Conservation (phyloP, 2,797 vertebrate species). For the Tokudaia muenninki region DNA sequence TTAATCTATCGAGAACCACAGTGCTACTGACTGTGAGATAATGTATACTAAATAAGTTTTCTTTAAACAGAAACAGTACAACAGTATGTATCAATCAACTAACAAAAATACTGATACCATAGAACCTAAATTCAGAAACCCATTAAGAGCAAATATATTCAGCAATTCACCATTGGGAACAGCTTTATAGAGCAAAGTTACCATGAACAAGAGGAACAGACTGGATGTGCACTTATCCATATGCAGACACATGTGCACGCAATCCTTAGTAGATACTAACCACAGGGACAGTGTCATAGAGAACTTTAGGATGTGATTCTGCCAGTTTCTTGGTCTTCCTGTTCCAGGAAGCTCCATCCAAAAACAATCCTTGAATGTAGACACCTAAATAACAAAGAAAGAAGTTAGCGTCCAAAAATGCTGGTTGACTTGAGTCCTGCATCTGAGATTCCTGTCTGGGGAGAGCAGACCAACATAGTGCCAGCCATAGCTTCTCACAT, state of each 20-base stretch:
- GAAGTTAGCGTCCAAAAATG: neutral
- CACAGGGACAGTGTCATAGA: slow-evolving; percentile 93
- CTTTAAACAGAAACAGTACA: slow-evolving; percentile 34
- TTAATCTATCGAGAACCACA: neutral
- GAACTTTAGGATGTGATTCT: slow-evolving; percentile 94
- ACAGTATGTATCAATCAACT: neutral
- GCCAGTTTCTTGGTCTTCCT: slow-evolving; percentile 90
- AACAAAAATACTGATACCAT: neutral
- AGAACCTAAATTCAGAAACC: neutral
- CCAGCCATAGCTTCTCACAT: neutral
- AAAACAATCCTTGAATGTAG: slow-evolving; percentile 92
- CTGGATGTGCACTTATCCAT: neutral
- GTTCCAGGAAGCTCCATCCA: slow-evolving; percentile 95
- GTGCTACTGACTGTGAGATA: neutral
- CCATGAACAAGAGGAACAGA: neutral
- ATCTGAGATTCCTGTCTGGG: neutral
- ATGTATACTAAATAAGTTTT: neutral
- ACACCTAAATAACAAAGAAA: slow-evolving; percentile 89
- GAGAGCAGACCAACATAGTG: too few species aligned
- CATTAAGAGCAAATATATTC: neutral
- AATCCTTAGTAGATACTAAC: slow-evolving; percentile 85
- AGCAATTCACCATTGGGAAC: neutral
- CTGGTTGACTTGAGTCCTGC: neutral
- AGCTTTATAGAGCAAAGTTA: neutral
- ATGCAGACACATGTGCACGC: neutral